These are phyloP conservation scores for Sphenodon punctatus DNA, from an alignment of 2,797 vertebrate genomes.

Conservation along the genomic window DNA sequence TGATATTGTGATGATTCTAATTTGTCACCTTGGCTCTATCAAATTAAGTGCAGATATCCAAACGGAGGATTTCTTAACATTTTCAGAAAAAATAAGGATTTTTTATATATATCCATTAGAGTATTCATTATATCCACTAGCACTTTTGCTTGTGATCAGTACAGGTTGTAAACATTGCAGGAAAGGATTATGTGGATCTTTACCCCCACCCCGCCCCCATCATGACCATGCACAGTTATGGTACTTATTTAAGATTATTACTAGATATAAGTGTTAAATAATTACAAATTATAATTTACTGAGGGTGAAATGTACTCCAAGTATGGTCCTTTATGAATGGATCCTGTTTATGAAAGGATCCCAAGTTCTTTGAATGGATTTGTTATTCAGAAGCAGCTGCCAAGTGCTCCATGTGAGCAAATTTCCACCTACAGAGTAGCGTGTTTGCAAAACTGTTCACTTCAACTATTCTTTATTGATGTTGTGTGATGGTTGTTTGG, in stretches of 20 bases:
- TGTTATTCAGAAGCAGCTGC: conserved; percentile 44
- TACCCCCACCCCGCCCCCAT: too few relatives aligned
- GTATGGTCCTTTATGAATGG: conserved; percentile 5
- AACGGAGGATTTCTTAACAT: neutral
- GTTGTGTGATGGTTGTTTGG: neutral
- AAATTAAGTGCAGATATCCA: neutral
- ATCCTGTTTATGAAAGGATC: conserved; percentile 4
- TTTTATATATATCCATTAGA: neutral
- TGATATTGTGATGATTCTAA: neutral
- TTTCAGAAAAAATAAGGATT: neutral
- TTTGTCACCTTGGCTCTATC: neutral
- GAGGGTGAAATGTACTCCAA: conserved; percentile 4
- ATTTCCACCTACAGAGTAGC: conserved; percentile 61
- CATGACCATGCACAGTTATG: too few relatives aligned
- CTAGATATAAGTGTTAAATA: neutral
- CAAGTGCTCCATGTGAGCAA: conserved; percentile 47
- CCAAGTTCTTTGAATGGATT: conserved; percentile 57
- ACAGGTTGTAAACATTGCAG: neutral
- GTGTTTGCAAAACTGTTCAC: conserved; percentile 49
- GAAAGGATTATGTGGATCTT: neutral
- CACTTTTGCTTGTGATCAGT: neutral
- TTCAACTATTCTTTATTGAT: conserved; percentile 64
- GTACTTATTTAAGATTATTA: too few relatives aligned
- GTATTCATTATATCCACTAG: too few relatives aligned
- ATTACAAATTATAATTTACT: conserved; percentile 6